phyloP scores from a whole-genome alignment of 2,797 vertebrate species.

The Propithecus deckenii region DNA sequence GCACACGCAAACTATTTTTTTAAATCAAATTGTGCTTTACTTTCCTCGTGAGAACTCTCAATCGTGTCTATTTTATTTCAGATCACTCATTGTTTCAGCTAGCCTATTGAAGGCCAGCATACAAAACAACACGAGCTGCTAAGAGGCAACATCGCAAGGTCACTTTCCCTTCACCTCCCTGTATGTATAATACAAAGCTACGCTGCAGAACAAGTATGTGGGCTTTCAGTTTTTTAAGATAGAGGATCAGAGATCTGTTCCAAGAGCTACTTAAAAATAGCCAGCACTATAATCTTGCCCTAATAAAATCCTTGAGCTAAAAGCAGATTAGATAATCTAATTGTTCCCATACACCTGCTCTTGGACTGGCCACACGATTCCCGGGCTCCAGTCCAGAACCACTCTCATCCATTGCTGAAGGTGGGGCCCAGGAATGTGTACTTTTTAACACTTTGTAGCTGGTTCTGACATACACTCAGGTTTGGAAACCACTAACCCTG shows the following conservation, averaged over 20 bases:
- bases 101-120: neutral
- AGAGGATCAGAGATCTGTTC: neutral
- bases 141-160: neutral
- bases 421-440: neutral
- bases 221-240: neutral
- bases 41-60: neutral
- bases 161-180: neutral
- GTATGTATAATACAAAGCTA: neutral
- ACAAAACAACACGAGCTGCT: neutral
- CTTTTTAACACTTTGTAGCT: neutral
- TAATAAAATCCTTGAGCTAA: neutral
- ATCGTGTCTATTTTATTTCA: neutral
- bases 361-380: neutral
- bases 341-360: neutral
- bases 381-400: neutral
- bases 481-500: neutral
- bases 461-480: neutral
- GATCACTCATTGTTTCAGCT: neutral
- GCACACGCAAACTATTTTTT: neutral
- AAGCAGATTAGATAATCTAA: neutral
- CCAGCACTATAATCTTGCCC: constrained; percentile 2
- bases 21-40: neutral
- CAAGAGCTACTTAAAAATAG: constrained; percentile 38
- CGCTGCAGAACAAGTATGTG: neutral
- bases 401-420: neutral